Evolutionary conservation across 2,113 vertebrate species (phyloP).

Genomic region (Lophochroa leadbeateri): DNA sequence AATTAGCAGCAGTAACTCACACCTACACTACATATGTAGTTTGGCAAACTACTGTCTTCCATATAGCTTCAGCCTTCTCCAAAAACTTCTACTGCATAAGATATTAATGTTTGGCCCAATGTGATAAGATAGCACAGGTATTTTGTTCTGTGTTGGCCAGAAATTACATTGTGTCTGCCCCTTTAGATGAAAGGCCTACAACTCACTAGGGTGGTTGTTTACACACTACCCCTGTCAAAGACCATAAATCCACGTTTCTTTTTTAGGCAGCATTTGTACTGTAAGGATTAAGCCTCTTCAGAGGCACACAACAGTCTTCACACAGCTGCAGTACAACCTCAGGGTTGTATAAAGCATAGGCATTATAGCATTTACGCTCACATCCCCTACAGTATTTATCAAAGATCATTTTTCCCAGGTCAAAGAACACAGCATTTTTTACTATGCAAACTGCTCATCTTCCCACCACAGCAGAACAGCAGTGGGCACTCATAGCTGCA

Average conservation of each 20-base stretch:
- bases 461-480: not conserved
- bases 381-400: not conserved
- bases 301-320: not conserved
- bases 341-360: rapidly evolving
- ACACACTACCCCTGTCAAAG: too few relatives aligned
- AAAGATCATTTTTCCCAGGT: not conserved
- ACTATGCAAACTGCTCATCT: not conserved
- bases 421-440: not conserved
- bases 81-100: not conserved
- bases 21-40: rapidly evolving
- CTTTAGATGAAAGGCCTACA: not conserved
- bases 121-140: not conserved
- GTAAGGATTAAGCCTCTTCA: not conserved
- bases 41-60: not conserved
- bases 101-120: not conserved
- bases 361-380: rapidly evolving
- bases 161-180: not conserved
- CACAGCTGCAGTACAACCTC: not conserved
- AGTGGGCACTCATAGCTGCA: not conserved
- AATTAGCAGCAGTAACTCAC: not conserved
- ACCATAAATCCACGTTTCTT: not conserved
- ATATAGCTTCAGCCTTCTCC: not conserved
- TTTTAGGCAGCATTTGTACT: not conserved
- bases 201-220: rapidly evolving
- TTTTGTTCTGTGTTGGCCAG: not conserved